These are phyloP conservation scores for Sericinus montela DNA, from an alignment of 2,888 invertebrate species.

Conservation along the genomic window DNA sequence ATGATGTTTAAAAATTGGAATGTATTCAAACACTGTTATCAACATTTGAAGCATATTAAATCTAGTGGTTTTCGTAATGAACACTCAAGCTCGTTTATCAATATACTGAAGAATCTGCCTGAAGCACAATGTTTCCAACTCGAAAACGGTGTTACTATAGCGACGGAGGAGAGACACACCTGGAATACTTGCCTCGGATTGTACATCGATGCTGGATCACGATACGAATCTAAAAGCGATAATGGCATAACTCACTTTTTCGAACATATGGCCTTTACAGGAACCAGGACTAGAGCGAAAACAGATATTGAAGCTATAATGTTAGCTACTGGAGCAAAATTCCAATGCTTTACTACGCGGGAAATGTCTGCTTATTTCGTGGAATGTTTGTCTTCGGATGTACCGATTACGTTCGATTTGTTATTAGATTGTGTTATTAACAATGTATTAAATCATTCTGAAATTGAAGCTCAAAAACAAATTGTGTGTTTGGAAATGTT, in stretches of 20 bases:
- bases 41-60: not conserved
- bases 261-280: slow-evolving; percentile 60
- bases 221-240: slow-evolving; percentile 46
- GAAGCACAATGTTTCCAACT: slow-evolving; percentile 88
- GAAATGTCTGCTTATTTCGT: slow-evolving; percentile 98
- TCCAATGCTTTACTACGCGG: slow-evolving; percentile 96
- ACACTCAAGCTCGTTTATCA: not conserved
- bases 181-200: slow-evolving; percentile 62
- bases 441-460: slow-evolving; percentile 62
- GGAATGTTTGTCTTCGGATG: slow-evolving; percentile 92
- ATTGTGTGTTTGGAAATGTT: slow-evolving; percentile 53
- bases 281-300: slow-evolving; percentile 89
- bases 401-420: slow-evolving; percentile 93
- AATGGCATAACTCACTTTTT: slow-evolving; percentile 64
- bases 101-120: slow-evolving; percentile 83
- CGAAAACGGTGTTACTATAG: slow-evolving; percentile 91
- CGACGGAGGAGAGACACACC: slow-evolving; percentile 94
- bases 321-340: slow-evolving; percentile 95
- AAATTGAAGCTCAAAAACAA: slow-evolving; percentile 52
- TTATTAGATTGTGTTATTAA: slow-evolving; percentile 96
- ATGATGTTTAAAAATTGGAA: slow-evolving; percentile 1
- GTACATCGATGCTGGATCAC: slow-evolving; percentile 53
- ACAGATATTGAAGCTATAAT: slow-evolving; percentile 93
- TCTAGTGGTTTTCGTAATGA: not conserved
- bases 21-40: not conserved